phyloP scores from a whole-genome alignment of 2,888 invertebrate genomes.

The Ecdyonurus torrentis region DNA sequence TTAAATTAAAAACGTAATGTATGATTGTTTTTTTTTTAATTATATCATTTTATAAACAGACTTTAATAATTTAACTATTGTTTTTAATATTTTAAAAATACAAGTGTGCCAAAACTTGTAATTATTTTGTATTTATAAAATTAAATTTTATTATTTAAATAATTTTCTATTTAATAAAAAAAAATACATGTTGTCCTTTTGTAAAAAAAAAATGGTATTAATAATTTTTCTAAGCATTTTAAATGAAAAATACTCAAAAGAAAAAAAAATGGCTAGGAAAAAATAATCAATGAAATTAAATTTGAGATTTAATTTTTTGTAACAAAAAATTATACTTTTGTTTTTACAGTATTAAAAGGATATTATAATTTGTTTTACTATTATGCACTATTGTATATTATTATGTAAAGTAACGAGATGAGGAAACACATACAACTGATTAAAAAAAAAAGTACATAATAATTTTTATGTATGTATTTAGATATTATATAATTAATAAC shows the following conservation, averaged over 20 bases:
- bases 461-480: not conserved
- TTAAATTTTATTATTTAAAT: not conserved
- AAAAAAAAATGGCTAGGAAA: not conserved
- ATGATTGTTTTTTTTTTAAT: not conserved
- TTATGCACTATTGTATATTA: not conserved
- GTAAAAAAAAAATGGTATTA: not conserved
- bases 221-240: too few species aligned
- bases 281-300: not conserved
- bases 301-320: not conserved
- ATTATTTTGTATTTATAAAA: not conserved
- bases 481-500: not conserved
- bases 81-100: not conserved
- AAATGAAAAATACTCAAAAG: not conserved
- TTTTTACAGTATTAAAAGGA: not conserved
- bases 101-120: slow-evolving; percentile 2
- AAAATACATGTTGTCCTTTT: not conserved
- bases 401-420: not conserved
- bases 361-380: not conserved
- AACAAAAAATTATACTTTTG: too few species aligned
- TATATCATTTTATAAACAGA: too few species aligned
- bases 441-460: too few species aligned
- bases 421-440: not conserved
- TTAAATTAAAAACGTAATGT: not conserved
- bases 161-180: not conserved
- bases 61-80: not conserved